These are phyloP conservation scores for Pogonophryne albipinna DNA, from an alignment of 2,797 vertebrate genomes.

Conservation along the genomic window DNA sequence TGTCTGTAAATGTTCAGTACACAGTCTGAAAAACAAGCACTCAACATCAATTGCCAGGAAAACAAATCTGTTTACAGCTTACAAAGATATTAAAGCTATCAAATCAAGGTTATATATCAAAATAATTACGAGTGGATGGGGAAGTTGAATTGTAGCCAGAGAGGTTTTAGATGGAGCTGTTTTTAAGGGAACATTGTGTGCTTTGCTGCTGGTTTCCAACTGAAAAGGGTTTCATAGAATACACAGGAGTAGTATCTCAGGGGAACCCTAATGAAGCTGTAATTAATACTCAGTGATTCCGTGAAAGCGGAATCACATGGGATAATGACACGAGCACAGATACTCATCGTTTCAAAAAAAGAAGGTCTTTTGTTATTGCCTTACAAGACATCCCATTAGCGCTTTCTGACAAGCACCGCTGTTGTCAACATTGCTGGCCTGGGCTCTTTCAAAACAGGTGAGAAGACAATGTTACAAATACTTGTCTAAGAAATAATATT, in stretches of 20 bases:
- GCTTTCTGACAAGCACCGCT: too few relatives aligned
- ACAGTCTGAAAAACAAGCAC: neutral
- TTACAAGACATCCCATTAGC: too few relatives aligned
- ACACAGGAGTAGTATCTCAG: conserved; percentile 13
- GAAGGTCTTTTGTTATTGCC: too few relatives aligned
- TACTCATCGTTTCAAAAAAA: too few relatives aligned
- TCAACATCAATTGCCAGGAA: neutral
- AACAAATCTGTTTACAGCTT: neutral
- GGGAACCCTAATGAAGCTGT: conserved; percentile 38
- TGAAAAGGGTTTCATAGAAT: conserved; percentile 16
- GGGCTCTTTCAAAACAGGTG: too few relatives aligned
- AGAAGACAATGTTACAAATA: too few relatives aligned
- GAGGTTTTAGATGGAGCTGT: conserved; percentile 22
- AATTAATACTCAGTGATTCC: conserved; percentile 28
- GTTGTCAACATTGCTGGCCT: too few relatives aligned
- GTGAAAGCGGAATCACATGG: conserved; percentile 18
- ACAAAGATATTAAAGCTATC: neutral
- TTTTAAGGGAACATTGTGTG: conserved; percentile 20
- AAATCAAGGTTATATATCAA: neutral
- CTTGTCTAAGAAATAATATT: too few relatives aligned
- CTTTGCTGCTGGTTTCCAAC: conserved; percentile 1
- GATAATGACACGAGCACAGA: neutral
- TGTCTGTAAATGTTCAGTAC: conserved; percentile 14
- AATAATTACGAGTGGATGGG: neutral
- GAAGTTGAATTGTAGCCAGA: neutral